Conservation (phyloP, 2,113 vertebrate genomes). For the Trogon surrucura region DNA sequence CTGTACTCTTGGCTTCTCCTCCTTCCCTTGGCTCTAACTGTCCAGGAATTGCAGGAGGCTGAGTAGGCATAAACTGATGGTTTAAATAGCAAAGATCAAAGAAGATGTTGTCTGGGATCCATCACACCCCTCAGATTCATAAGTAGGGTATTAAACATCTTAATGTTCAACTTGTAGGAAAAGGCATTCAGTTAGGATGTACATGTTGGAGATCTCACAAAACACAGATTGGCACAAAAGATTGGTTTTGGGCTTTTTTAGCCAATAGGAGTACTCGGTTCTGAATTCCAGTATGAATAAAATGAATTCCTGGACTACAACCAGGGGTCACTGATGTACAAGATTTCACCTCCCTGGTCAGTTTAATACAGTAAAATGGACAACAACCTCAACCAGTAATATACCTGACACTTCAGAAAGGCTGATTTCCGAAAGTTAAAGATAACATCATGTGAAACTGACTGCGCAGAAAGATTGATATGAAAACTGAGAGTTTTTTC, state of each 20-base stretch:
- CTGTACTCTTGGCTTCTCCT: not conserved
- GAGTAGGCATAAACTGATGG: fast-evolving
- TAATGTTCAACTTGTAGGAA: not conserved
- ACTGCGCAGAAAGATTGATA: not conserved
- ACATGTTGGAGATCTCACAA: not conserved
- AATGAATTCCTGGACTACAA: not conserved
- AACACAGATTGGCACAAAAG: not conserved
- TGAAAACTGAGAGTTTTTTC: not conserved
- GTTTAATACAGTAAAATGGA: not conserved
- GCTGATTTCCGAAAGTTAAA: not conserved
- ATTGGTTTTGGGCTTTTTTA: not conserved
- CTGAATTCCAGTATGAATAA: not conserved
- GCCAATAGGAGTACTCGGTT: not conserved
- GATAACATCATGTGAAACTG: not conserved
- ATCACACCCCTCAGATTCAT: not conserved
- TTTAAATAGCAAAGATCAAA: not conserved
- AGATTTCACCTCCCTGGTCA: not conserved
- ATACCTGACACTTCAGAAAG: not conserved
- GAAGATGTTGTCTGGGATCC: not conserved
- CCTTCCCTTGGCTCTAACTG: not conserved
- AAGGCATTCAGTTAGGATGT: not conserved
- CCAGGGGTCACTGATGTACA: not conserved
- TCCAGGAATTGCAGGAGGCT: not conserved
- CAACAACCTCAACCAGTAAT: not conserved
- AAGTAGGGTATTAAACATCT: not conserved